Evolutionary conservation across 1,140 invertebrate species (phyloP).

Genomic region (Sycophaga agraensis): DNA sequence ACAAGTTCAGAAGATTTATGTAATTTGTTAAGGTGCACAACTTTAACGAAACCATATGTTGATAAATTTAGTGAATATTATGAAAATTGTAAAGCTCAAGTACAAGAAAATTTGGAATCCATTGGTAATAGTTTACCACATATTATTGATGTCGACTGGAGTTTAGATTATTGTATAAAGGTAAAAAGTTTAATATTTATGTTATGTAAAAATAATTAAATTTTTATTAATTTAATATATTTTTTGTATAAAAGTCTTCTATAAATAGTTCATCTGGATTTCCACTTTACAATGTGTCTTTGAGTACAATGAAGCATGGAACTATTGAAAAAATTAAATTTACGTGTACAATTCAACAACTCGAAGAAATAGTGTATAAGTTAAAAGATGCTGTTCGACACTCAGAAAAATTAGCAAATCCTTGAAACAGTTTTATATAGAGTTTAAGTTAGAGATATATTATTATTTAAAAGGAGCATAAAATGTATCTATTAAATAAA

Average conservation of each 20-base stretch:
- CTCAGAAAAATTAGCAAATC: conserved; percentile 59
- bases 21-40: conserved; percentile 41
- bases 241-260: conserved; percentile 45
- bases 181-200: conserved; percentile 37
- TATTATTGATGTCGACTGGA: conserved; percentile 68
- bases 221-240: neutral
- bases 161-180: conserved; percentile 62
- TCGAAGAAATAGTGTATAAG: conserved; percentile 69
- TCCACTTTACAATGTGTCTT: conserved; percentile 51
- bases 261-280: conserved; percentile 45
- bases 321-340: conserved; percentile 59
- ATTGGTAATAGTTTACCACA: conserved; percentile 60
- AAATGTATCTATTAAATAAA: conserved; percentile 33
- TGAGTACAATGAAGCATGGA: conserved; percentile 54
- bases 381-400: conserved; percentile 66
- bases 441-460: conserved; percentile 17
- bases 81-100: conserved; percentile 41
- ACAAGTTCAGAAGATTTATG: conserved; percentile 45
- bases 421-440: conserved; percentile 17
- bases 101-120: conserved; percentile 52
- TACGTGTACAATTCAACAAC: conserved; percentile 63
- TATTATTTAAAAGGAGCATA: conserved; percentile 11
- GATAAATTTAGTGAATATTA: conserved; percentile 50
- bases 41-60: conserved; percentile 38
- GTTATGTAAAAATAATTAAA: neutral